Base-by-base conservation (phyloP, 2,888 invertebrate species). In the Dryobotodes eremita region DNA sequence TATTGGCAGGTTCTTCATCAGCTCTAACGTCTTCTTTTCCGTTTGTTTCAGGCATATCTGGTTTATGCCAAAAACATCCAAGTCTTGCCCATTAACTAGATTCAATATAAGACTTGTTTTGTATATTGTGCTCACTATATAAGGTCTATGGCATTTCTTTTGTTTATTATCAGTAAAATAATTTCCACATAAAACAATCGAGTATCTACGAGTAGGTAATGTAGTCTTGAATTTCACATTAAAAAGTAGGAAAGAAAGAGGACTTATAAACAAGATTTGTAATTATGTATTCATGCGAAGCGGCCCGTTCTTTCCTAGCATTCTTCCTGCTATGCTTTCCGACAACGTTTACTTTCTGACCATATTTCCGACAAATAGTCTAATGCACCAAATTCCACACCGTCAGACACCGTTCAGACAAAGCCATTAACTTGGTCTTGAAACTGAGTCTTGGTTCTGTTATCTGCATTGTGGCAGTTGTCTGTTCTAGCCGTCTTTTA, bases 181-280 rank as follows among this genome's bases (percentile, higher is more conserved):
- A 6, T n/a, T 48, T 23, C 6, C 3, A 10, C 2, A 46, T 4
- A 46, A 57, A 59, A 31, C 46, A 46, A 55, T 10, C 20, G 10
- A 53, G 5, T 2, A 23, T 15, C 42, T 7, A 42, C 17, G 17
- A 36, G 4, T 8, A 20, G n/a, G 13, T 55, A 70, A 55, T 10
- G 2, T 2, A 6, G 26, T 66, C 57, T 57, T 20, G 36, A 7
- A n/a, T 69, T 59, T 50, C n/a, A 59, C 48, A 46, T 11, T 31
- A 59, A 59, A 50, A 79, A 79, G 17, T 61, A 78, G 53, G n/a
- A 70, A 48, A 31, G 59, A 79, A 80, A 53, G n/a, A 71, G 2
- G 17, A 46, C 59, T 53, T 61, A 13, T 78, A 79, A 79, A 79
- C 80, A 48, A 80, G 80, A 80, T 78, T 80, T 78, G 53, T 26